A percentile compares a stretch with the other conserved stretches of the same genome.
Conservation (phyloP, 30 jellyfish, hydroid and myxozoan species). For the Rhopilema esculentum region DNA sequence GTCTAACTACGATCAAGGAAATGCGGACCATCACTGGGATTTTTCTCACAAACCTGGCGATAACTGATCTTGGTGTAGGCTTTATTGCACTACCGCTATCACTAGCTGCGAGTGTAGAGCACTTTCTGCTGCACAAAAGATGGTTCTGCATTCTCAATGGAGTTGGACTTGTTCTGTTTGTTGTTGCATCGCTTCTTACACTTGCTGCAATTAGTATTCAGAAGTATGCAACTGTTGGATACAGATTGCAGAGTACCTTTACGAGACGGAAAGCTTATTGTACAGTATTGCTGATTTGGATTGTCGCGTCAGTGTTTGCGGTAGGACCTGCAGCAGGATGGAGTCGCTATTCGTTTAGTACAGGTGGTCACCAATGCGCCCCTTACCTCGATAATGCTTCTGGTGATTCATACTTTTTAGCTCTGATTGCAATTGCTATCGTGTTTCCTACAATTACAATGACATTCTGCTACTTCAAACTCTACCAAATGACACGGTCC, state of each 20-base stretch:
- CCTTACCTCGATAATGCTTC: conserved; percentile 25
- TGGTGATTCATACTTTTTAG: conserved; percentile 15
- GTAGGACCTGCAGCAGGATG: conserved; percentile 81
- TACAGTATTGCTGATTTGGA: conserved; percentile 58
- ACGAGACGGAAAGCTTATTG: conserved; percentile 2
- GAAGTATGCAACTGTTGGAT: conserved; percentile 48
- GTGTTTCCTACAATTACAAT: conserved; percentile 33
- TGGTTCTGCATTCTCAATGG: conserved; percentile 69
- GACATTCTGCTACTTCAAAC: conserved; percentile 46
- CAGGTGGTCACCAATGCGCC: conserved; percentile 77
- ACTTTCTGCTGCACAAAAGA: conserved; percentile 6
- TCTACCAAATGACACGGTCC: conserved; percentile 19
- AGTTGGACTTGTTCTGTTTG: conserved; percentile 31
- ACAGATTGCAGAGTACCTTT: conserved; percentile 11
- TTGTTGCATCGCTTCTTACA: conserved; percentile 48
- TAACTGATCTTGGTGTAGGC: conserved; percentile 75
- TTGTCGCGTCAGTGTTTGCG: conserved; percentile 52
- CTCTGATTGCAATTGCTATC: neutral
- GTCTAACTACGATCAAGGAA: conserved; percentile 44
- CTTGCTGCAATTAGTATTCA: conserved; percentile 62
- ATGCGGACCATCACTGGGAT: conserved; percentile 69
- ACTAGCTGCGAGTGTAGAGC: conserved; percentile 50
- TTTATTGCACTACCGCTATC: conserved; percentile 56
- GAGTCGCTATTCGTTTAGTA: conserved; percentile 60
- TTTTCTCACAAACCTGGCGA: conserved; percentile 62